Base-by-base conservation (phyloP, 2,113 vertebrate genomes). In the Oncorhynchus kisutch region DNA sequence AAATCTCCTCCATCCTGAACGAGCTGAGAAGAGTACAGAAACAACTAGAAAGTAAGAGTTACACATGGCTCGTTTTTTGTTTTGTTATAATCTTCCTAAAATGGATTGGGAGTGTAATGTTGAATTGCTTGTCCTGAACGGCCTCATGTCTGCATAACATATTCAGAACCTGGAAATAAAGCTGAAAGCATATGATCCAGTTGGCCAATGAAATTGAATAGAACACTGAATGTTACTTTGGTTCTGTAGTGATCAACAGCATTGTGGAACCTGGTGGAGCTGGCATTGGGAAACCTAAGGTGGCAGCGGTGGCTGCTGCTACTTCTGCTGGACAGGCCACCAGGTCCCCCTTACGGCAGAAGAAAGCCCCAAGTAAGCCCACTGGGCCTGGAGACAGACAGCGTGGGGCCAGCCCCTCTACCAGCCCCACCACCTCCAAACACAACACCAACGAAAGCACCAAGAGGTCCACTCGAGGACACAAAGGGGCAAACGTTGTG, bases 1-100 rank as follows among this genome's bases (percentile, higher is more conserved):
- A 99, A 83, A 98, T 99, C 81, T 94, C 94, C 74, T 96, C 95
- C 73, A 98, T 99, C 74, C 84, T 99, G 82, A 95, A 96, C 65
- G 97, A 98, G 78, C 92, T 99, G 64, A 89, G 95, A 34, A 90
- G 96, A 49, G 97, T 98, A 70, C 97, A 98, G 88, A 95, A 95
- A 88, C 97, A 99, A 84, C 94, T 99, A 22, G 96, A 98, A 94
- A 97, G 97, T 99, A 83, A 68, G 39, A 45, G 13, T 29, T 14
- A 31, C 14, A 27, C 2, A 25, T 8, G 67, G 12, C 2, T 24
- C 1, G 22, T 1, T 25, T 45, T 20, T 13, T 24, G 22, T 5
- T 9, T 12, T 24, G 2, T 22, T 24, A 13, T 4, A 20, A 39
- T n/a, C 20, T 48, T 49, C 59, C 20, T 62, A 62, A 62, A 62